Evolutionary conservation across 2,113 vertebrate genomes (phyloP), one percentile per base, ranked within the genome.

Genomic region (Jacana jacana): DNA sequence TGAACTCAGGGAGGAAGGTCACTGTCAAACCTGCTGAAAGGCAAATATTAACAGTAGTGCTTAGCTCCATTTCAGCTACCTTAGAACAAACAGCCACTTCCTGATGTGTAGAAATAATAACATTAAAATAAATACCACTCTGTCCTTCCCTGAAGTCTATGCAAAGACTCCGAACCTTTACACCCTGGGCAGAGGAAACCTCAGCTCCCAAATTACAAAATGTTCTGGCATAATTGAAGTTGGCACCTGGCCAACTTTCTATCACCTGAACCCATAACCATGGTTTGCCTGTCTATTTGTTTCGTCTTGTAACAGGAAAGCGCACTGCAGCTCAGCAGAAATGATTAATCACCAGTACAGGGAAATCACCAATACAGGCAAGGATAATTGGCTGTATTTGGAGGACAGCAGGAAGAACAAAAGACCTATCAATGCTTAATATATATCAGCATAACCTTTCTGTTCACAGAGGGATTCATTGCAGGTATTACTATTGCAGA

Each of bases 11-110:
- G 25, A 90, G 72, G 95, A 95, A 94, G 76, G 81, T 80, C 81
- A 92, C 66, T 1, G 1, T 58, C 89, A 87, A 93, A 95, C 65
- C 57, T 70, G 46, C 65, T 89, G 69, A 95, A 95, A 94, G 72
- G 81, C 52, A 94, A 97, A 96, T 95, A 96, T 80, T 94, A 95
- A 87, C 88, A 81, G 83, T 80, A 81, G 52, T 35, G 44, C 87
- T 92, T 76, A 88, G 58, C 72, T 93, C 44, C 25, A 54, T 89
- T 95, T 87, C 80, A 91, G 22, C 66, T 64, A 30, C 70, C 42
- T 96, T 68, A 91, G 86, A 97, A 95, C 86, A 96, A 97, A 97
- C 54, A 93, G 44, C 42, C 63, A 81, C 81, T 91, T 96, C 37
- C 70, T 86, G 23, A 72, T 44, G 37, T 48, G 54, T 71, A 86